These are phyloP conservation scores for Prunella strophiata DNA, from an alignment of 2,797 vertebrate genomes.

Conservation along the genomic window DNA sequence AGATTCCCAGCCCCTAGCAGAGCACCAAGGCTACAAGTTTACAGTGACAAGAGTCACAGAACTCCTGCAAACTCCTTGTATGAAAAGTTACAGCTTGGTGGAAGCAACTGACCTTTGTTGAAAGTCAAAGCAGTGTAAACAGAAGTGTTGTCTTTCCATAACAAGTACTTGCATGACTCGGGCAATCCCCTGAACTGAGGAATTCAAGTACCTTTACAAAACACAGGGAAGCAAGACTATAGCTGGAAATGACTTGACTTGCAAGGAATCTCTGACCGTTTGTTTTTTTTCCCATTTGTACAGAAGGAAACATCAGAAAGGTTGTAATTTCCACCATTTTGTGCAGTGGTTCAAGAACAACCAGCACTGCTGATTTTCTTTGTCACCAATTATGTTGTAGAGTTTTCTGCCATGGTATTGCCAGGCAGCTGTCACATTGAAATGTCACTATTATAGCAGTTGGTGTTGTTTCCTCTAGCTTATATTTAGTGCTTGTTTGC, in stretches of 20 bases:
- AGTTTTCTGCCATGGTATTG: background rate
- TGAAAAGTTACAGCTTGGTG: background rate
- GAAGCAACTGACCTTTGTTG: slow-evolving; percentile 4
- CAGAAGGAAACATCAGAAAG: background rate
- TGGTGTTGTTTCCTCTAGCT: background rate
- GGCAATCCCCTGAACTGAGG: background rate
- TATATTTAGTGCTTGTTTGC: background rate
- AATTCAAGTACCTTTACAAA: slow-evolving; percentile 16
- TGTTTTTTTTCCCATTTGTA: background rate
- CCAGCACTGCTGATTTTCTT: background rate
- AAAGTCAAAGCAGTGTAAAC: slow-evolving; percentile 16
- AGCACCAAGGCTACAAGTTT: background rate
- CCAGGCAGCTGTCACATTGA: background rate
- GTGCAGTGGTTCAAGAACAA: background rate
- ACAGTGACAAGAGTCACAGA: background rate
- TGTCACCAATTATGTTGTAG: background rate
- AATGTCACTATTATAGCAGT: background rate
- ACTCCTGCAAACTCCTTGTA: background rate
- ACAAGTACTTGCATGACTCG: background rate
- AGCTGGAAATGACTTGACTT: slow-evolving; percentile 22
- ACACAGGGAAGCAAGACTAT: background rate
- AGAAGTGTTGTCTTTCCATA: slow-evolving; percentile 13
- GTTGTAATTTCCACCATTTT: background rate
- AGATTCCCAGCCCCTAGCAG: background rate
- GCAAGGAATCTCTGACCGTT: background rate